A percentile compares a stretch with the other conserved stretches of the same genome.
Evolutionary conservation across 2,888 invertebrate species (phyloP).

Genomic region (Tipula confusa): DNA sequence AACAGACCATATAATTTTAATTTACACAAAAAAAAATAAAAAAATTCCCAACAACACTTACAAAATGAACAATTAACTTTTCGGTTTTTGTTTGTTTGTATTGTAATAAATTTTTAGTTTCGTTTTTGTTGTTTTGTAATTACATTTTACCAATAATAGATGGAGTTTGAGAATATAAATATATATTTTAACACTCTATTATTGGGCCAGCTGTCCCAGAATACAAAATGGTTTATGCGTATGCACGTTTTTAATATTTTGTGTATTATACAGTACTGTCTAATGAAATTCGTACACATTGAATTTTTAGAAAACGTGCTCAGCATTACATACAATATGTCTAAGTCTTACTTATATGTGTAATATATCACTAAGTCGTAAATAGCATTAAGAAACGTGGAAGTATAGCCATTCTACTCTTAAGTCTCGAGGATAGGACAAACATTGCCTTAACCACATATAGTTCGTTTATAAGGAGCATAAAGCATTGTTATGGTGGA

Average conservation of each 20-base stretch:
- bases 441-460: too few relatives aligned
- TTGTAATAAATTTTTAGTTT: not conserved
- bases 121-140: not conserved
- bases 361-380: too few relatives aligned
- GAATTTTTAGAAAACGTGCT: too few relatives aligned
- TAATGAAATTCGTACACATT: too few relatives aligned
- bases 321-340: too few relatives aligned
- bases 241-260: not conserved
- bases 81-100: not conserved
- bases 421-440: too few relatives aligned
- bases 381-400: too few relatives aligned
- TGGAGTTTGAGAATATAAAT: constrained; percentile 1
- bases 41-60: not conserved
- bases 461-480: too few relatives aligned
- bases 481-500: too few relatives aligned
- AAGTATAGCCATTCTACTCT: too few relatives aligned
- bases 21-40: not conserved
- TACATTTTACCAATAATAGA: not conserved
- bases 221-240: not conserved
- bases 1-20: not conserved
- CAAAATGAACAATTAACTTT: constrained; percentile 1
- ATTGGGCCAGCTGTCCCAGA: not conserved
- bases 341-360: too few relatives aligned
- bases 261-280: too few relatives aligned
- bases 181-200: not conserved